phyloP scores from a whole-genome alignment of 2,888 invertebrate species.

The Hybos culiciformis region DNA sequence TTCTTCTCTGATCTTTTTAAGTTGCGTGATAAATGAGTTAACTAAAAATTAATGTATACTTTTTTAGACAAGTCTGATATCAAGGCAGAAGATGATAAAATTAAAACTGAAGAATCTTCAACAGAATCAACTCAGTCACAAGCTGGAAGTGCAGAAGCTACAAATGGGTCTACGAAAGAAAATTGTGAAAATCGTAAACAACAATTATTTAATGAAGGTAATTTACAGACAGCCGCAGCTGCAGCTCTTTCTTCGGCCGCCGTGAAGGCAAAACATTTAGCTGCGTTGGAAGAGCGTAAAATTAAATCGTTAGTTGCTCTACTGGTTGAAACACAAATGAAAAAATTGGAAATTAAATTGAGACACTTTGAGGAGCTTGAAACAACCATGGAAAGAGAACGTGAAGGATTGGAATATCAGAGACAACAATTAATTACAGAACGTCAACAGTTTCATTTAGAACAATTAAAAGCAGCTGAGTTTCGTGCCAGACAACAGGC shows the following conservation, averaged over 20 bases:
- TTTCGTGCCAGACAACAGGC: conserved; percentile 93
- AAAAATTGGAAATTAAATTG: conserved; percentile 95
- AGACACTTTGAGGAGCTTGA: conserved; percentile 99
- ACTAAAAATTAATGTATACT: not conserved
- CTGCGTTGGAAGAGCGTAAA: conserved; percentile 95
- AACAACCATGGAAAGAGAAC: conserved; percentile 86
- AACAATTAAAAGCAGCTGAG: conserved; percentile 93
- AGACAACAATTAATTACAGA: conserved; percentile 95
- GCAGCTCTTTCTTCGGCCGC: conserved; percentile 95
- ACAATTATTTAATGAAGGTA: conserved; percentile 50
- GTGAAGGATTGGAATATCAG: conserved; percentile 86
- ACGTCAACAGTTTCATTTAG: conserved; percentile 95
- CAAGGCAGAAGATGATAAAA: conserved; percentile 9
- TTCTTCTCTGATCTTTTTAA: no score
- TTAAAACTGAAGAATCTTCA: conserved; percentile 19
- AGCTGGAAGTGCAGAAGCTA: conserved; percentile 23
- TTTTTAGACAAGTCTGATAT: conserved; percentile 3
- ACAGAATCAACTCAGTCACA: conserved; percentile 17
- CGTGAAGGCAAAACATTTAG: conserved; percentile 97
- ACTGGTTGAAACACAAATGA: conserved; percentile 99
- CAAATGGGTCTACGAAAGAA: conserved; percentile 24
- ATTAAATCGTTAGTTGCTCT: conserved; percentile 96
- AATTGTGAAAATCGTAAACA: conserved; percentile 21
- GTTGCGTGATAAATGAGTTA: no score
- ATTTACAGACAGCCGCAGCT: conserved; percentile 88